phyloP scores from a whole-genome alignment of 2,888 invertebrate species.

The Drosophila suboccidentalis region DNA sequence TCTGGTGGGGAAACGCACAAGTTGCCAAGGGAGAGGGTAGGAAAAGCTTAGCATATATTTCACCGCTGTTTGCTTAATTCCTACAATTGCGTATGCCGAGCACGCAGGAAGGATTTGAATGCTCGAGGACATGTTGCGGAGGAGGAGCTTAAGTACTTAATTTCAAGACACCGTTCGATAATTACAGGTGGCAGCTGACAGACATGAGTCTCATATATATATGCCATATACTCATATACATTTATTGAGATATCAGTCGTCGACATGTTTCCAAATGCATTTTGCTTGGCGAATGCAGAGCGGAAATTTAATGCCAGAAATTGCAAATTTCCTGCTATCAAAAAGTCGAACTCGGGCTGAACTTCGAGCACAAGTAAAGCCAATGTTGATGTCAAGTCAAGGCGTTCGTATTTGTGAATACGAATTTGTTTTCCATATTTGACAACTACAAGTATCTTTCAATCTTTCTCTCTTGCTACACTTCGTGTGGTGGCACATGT shows the following conservation, averaged over 20 bases:
- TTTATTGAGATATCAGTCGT: conserved; percentile 22
- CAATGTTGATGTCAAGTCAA: background rate
- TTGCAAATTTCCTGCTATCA: conserved; percentile 77
- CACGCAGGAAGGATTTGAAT: conserved; percentile 27
- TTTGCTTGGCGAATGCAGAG: conserved; percentile 37
- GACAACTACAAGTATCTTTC: conserved; percentile 25
- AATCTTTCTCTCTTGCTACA: background rate
- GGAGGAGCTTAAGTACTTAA: conserved; percentile 55
- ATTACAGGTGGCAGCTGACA: conserved; percentile 46
- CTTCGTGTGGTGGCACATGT: conserved; percentile 4
- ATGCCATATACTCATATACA: conserved; percentile 2
- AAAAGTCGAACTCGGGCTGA: conserved; percentile 48
- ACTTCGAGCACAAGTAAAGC: conserved; percentile 2
- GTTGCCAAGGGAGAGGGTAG: background rate
- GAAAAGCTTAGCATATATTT: conserved; percentile 39
- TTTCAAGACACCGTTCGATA: conserved; percentile 52
- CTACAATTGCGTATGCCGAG: conserved; percentile 30
- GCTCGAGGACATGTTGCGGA: background rate
- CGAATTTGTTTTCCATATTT: conserved; percentile 77
- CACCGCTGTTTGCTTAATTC: conserved; percentile 29
- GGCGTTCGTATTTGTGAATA: conserved; percentile 28
- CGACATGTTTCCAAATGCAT: conserved; percentile 14
- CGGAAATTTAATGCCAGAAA: conserved; percentile 78
- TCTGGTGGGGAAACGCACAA: background rate
- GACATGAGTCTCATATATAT: background rate